Evolutionary conservation across 2,797 vertebrate species (phyloP), one percentile per base, ranked within the genome.

Genomic region (Steatocranus sp.): DNA sequence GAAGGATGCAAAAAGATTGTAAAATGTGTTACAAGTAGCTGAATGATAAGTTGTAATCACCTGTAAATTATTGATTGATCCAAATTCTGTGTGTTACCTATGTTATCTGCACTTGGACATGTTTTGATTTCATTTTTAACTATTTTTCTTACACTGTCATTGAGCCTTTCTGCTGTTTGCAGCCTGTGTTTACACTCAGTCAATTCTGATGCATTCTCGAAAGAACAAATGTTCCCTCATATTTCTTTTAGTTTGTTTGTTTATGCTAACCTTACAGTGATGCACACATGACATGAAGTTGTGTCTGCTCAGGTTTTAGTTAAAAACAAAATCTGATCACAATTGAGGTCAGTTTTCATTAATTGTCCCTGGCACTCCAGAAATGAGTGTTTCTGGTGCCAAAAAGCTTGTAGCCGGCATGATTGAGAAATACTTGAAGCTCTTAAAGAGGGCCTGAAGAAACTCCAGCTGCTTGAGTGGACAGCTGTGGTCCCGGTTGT

Each of bases 391-490:
- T 43, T 51, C 50, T 51, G 20, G n/a, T 51, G 1, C 8, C 61
- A 48, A 27, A 76, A 32, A 53, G 8, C 5, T 7, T 9, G 14
- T 11, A 1, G 3, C 14, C 5, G n/a, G 15, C 25, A 17, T 1
- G 17, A 46, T 10, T 56, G 27, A 41, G 11, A 43, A 32, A 73
- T n/a, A 27, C 8, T 63, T 54, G 11, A n/a, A 43, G 2, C 7
- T 51, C 38, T 53, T 15, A 8, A 8, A 17, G 43, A 15, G 17
- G 14, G 6, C 63, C 12, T 74, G 48, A 6, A 18, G 41, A 4
- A 76, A 43, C 10, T 8, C 53, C 82, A 84, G 85, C 82, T 88
- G 90, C 46, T 87, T n/a, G 12, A 2, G 23, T 41, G 11, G 25
- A 83, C 84, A 86, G 87, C 83, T 88, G 79, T 30, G 53, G 18